phyloP scores from a whole-genome alignment of 2,113 vertebrate species.

The Leptosomus discolor region DNA sequence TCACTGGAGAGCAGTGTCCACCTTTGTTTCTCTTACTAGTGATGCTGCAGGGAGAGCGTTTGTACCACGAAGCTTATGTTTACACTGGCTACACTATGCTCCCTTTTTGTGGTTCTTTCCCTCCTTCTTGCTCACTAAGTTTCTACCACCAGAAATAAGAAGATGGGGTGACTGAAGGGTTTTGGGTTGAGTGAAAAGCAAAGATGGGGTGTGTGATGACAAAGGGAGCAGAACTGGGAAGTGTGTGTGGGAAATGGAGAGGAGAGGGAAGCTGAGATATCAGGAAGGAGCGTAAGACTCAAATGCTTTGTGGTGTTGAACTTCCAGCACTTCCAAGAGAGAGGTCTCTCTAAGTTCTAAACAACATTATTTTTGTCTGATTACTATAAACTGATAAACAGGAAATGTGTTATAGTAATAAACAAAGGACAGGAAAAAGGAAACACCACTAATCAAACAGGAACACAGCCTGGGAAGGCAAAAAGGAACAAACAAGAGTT shows the following conservation, averaged over 20 bases:
- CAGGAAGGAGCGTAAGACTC: not conserved
- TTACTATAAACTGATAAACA: slow-evolving; percentile 57
- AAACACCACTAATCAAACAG: slow-evolving; percentile 53
- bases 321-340: not conserved
- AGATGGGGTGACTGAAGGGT: not conserved
- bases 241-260: not conserved
- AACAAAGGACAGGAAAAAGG: slow-evolving; percentile 64
- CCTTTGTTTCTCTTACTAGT: not conserved
- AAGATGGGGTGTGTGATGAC: not conserved
- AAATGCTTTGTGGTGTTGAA: not conserved
- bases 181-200: not conserved
- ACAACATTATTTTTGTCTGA: slow-evolving; percentile 39
- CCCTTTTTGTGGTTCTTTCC: not conserved
- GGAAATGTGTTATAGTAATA: slow-evolving; percentile 50
- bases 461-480: not conserved
- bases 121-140: not conserved
- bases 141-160: not conserved
- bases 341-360: not conserved
- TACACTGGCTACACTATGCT: not conserved
- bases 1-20: not conserved
- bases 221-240: not conserved
- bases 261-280: not conserved
- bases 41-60: not conserved
- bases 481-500: slow-evolving; percentile 51
- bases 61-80: not conserved